These are phyloP conservation scores for Trachelus troglodyta DNA, from an alignment of 2,888 invertebrate species.

Conservation along the genomic window DNA sequence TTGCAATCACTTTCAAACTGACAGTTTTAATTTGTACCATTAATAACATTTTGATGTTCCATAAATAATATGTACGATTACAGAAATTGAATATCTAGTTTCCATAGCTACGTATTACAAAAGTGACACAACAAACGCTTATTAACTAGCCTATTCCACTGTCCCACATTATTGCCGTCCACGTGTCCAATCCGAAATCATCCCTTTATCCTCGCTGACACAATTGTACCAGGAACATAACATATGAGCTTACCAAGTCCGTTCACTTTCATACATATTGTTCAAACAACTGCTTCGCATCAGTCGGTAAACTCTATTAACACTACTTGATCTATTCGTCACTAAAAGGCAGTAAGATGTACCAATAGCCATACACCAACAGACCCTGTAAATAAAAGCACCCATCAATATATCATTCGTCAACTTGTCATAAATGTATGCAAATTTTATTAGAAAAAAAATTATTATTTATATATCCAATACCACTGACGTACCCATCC, in stretches of 20 bases:
- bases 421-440: background rate
- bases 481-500: background rate
- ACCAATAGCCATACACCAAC: background rate
- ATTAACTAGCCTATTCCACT: background rate
- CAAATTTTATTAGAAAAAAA: background rate
- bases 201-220: background rate
- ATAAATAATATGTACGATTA: background rate
- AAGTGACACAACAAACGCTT: background rate
- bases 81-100: background rate
- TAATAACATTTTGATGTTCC: background rate
- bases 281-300: background rate
- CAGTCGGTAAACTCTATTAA: background rate
- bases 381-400: background rate
- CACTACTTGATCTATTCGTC: background rate
- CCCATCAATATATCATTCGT: background rate
- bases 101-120: background rate
- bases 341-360: background rate
- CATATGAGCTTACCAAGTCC: background rate
- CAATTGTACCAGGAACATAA: background rate
- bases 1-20: background rate
- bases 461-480: background rate
- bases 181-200: background rate
- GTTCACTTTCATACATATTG: background rate
- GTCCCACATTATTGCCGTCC: background rate
- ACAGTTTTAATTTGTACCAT: background rate